Evolutionary conservation across 2,888 invertebrate species (phyloP).

Genomic region (Metacarcinus magister): DNA sequence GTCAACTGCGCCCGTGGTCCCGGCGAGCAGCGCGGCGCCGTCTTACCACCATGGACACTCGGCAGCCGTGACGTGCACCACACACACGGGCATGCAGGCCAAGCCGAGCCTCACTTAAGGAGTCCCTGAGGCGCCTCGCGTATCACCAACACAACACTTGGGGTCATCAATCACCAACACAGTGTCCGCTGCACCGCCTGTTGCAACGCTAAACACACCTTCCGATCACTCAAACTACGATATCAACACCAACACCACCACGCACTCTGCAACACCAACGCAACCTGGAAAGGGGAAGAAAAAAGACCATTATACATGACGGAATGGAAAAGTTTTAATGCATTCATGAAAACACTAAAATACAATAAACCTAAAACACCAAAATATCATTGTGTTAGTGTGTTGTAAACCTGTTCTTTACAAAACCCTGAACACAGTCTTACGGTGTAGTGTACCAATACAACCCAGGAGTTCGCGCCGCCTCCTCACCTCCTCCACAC

Average conservation of each 20-base stretch:
- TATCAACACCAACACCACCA: background rate
- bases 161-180: background rate
- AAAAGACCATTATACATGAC: background rate
- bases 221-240: background rate
- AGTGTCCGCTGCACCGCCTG: background rate
- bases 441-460: background rate
- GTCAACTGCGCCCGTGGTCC: background rate
- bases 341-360: background rate
- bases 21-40: constrained; percentile 10
- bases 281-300: background rate
- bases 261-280: background rate
- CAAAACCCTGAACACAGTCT: too few species aligned
- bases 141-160: background rate
- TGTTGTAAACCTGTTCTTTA: too few species aligned
- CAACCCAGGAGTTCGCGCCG: background rate
- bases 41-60: background rate
- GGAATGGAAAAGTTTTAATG: background rate
- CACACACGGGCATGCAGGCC: background rate
- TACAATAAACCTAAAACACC: background rate
- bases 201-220: background rate
- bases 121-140: background rate
- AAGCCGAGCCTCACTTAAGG: background rate
- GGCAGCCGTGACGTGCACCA: background rate
- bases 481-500: background rate
- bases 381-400: background rate